Conservation (phyloP, 2,888 invertebrate species). For the Scelioninae gen. 2 region DNA sequence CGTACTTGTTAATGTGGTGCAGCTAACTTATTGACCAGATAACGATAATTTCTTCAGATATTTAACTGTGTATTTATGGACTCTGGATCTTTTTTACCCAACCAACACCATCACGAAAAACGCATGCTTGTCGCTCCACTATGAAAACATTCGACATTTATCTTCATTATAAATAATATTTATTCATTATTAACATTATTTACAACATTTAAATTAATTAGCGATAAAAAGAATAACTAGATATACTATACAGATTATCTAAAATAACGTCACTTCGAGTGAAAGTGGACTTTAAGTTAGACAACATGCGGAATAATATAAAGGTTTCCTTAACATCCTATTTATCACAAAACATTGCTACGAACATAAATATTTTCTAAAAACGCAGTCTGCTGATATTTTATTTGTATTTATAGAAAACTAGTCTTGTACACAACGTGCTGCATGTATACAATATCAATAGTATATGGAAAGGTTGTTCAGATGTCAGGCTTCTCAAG, state of each 20-base stretch:
- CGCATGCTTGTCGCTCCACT: background rate
- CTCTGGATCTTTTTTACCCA: too few relatives aligned
- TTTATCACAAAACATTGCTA: constrained; percentile 33
- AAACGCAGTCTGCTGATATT: constrained; percentile 12
- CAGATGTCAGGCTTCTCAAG: too few relatives aligned
- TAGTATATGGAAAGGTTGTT: too few relatives aligned
- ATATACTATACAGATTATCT: constrained; percentile 15
- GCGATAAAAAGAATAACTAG: constrained; percentile 13
- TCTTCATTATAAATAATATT: constrained; percentile 45
- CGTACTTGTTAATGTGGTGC: constrained; percentile 39
- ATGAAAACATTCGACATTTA: background rate
- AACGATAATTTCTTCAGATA: constrained; percentile 37
- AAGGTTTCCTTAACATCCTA: constrained; percentile 29
- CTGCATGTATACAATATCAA: too few relatives aligned
- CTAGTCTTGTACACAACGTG: too few relatives aligned
- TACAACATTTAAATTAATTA: constrained; percentile 42
- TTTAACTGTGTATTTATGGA: constrained; percentile 30
- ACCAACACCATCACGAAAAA: background rate
- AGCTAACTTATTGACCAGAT: constrained; percentile 33
- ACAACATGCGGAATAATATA: constrained; percentile 26
- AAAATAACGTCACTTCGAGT: constrained; percentile 45
- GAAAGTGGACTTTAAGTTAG: constrained; percentile 31
- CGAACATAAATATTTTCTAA: constrained; percentile 9
- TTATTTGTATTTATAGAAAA: too few relatives aligned
- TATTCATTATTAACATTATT: constrained; percentile 32